Base-by-base conservation (phyloP, 1,140 invertebrate genomes). In the Drosophila sturtevanti region DNA sequence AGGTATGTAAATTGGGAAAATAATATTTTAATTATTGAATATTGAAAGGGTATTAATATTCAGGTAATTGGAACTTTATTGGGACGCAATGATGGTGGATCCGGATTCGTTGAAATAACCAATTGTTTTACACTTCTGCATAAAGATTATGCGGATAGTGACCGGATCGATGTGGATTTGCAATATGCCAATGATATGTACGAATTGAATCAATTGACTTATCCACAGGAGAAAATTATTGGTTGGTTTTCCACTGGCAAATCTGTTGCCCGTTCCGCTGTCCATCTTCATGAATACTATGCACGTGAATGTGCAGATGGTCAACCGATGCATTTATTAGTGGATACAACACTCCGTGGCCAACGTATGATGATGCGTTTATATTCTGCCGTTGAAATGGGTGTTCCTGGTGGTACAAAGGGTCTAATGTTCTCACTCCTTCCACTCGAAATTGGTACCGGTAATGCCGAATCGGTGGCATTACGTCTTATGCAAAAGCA, bases 231-330 rank as follows among this genome's bases (percentile, higher is more conserved):
- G 65, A 72, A 68, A 7, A 79, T 89, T 24, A 1, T 89, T 10
- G 84, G 84, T 10, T 89, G 84, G 84, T 89, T 74, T 24, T 31
- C 51, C 55, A 89, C 84, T 0, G 84, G 77, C 1, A 89, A 68
- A 21, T 34, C 73, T 0, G 34, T 89, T 1, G 77, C 77, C 0
- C 62, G 52, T 0, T 67, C 70, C 1, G 77, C 85, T 0, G 41
- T 60, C 1, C 51, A 58, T 5, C 11, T 89, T 5, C 70, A 89
- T 27, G 67, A 72, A 0, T 89, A 78, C 48, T 89, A 89, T 35
- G 38, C 65, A 2, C 44, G 63, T 0, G 77, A 80, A 27, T 84
- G 80, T 16, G 16, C 37, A 2, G 68, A 80, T 1, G 22, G 55
- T 0, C 74, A 86, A 2, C 84, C 84, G 0, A 1, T 89, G 52